Evolutionary conservation across 64 coral and sea anemone genomes (phyloP).

Genomic region (Orbicella faveolata): DNA sequence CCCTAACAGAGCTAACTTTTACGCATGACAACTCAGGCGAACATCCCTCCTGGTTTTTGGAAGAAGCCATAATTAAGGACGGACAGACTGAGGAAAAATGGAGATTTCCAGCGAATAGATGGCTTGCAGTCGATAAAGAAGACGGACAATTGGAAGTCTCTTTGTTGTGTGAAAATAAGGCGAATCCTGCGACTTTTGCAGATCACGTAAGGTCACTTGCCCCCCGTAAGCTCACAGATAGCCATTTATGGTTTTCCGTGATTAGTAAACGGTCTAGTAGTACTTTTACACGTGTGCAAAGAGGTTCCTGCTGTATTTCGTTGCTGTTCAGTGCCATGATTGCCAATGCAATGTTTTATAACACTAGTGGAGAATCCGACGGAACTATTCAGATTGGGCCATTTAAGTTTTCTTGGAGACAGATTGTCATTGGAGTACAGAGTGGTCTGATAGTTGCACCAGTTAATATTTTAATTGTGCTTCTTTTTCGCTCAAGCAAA

Average conservation of each 20-base stretch:
- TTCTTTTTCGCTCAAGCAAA: slow-evolving; percentile 11
- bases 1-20: slow-evolving; percentile 22
- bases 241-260: slow-evolving; percentile 57
- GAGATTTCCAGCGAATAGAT: slow-evolving; percentile 30
- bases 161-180: not conserved
- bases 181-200: not conserved
- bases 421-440: slow-evolving; percentile 16
- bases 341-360: slow-evolving; percentile 59
- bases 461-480: not conserved
- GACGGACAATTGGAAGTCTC: slow-evolving; percentile 30
- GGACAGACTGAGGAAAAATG: slow-evolving; percentile 39
- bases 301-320: slow-evolving; percentile 41
- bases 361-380: not conserved
- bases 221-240: slow-evolving; percentile 11
- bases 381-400: slow-evolving; percentile 18
- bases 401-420: slow-evolving; percentile 21
- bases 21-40: slow-evolving; percentile 40
- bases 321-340: slow-evolving; percentile 46
- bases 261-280: slow-evolving; percentile 29
- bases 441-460: slow-evolving; percentile 28
- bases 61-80: slow-evolving; percentile 8
- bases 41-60: slow-evolving; percentile 49
- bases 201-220: slow-evolving; percentile 9
- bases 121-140: slow-evolving; percentile 47
- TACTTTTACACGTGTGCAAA: slow-evolving; percentile 58